Evolutionary conservation across 37 sponge, comb jelly and placozoan species (phyloP), one percentile per base, ranked within the genome.

Genomic region (Aplysina aerophoba): DNA sequence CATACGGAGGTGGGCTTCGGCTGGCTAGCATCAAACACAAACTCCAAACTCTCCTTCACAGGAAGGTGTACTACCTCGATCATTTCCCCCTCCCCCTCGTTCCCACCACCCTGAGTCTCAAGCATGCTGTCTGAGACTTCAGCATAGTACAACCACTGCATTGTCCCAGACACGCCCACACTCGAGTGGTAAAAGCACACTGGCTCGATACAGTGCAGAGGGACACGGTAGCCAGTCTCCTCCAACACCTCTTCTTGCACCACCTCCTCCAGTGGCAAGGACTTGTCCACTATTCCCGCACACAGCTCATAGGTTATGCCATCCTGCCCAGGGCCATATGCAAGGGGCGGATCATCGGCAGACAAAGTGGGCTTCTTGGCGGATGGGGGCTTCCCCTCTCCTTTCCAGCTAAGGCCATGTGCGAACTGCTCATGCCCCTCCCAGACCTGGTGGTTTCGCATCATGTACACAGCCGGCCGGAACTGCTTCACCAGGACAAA

Each of bases 221-320:
- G 94, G 0, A 97, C 94, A 28, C 86, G 27, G 78, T 95, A 97
- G 15, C 95, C 93, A 54, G 89, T 90, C 55, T 96, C 97, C 82
- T 96, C 96, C 53, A 87, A 73, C 15, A 97, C 61, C 59, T 97
- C 98, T 58, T 92, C 96, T 54, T 89, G 87, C 11, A 96, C 92
- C 59, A 97, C 93, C 61, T 93, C 89, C 31, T 87, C 88, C 41
- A 93, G 71, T 17, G 92, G 55, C 16, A 55, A n/a, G 3, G 37
- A 55, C 81, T 93, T 95, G 83, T 97, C 98, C 35, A 97, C 82
- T 34, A 97, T 87, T 0, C 98, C 98, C 33, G 98, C 95, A 90
- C 98, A 97, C n/a, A 97, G 80, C 68, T 97, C 98, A 39, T 95
- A 93, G 20, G 96, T 91, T 33, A 89, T 54, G 37, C 93, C 97